Evolutionary conservation across 2,888 invertebrate genomes (phyloP).

Genomic region (Chymomyza fuscimana): DNA sequence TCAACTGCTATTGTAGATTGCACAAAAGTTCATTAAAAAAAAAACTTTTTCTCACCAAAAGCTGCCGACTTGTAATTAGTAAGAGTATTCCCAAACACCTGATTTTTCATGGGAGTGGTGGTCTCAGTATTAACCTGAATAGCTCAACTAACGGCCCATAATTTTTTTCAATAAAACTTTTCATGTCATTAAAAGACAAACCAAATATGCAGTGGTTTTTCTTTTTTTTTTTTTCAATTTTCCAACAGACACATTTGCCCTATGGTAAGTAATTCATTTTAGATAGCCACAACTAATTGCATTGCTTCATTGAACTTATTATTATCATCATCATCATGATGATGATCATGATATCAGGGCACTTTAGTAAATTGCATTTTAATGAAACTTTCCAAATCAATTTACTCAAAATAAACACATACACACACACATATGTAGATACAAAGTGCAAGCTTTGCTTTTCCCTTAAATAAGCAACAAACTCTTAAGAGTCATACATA

Average conservation of each 20-base stretch:
- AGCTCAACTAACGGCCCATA: background rate
- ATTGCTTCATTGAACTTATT: background rate
- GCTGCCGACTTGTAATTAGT: too few relatives aligned
- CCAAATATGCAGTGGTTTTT: background rate
- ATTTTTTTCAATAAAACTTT: background rate
- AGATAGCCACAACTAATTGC: background rate
- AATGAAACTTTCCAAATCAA: constrained; percentile 74
- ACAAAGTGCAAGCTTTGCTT: constrained; percentile 16
- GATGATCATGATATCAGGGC: background rate
- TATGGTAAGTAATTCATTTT: background rate
- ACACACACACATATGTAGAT: constrained; percentile 6
- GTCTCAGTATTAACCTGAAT: background rate
- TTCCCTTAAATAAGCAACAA: constrained; percentile 31
- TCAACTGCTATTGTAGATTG: background rate
- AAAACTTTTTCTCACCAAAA: background rate
- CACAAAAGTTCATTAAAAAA: background rate
- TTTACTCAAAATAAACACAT: constrained; percentile 38
- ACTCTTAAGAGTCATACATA: background rate
- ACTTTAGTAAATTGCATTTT: constrained; percentile 63
- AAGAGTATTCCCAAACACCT: background rate
- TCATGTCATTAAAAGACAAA: background rate
- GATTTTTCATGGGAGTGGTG: background rate
- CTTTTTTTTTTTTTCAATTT: background rate
- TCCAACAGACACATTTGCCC: background rate
- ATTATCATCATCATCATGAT: background rate